Evolutionary conservation across 2,113 vertebrate species (phyloP).

Genomic region (Lepus timidus): DNA sequence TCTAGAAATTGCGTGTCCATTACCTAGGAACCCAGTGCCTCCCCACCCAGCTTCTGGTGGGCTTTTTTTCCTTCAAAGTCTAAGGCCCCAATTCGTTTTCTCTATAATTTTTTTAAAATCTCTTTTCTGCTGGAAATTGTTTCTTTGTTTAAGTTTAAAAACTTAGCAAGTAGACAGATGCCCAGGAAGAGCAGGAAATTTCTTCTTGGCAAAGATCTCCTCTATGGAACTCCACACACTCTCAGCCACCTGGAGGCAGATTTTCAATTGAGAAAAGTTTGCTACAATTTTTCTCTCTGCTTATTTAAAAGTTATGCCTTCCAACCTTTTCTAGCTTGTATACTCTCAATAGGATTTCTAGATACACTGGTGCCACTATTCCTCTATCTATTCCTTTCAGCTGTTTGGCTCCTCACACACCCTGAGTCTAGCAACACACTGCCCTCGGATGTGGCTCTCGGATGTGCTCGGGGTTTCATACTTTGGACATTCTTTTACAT

Average conservation of each 20-base stretch:
- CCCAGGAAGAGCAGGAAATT: not conserved
- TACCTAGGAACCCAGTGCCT: not conserved
- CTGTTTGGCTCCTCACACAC: not conserved
- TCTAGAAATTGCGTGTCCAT: not conserved
- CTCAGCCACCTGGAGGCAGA: not conserved
- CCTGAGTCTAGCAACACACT: not conserved
- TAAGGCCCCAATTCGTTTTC: not conserved
- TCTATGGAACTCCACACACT: not conserved
- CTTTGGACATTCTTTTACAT: not conserved
- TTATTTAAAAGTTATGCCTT: not conserved
- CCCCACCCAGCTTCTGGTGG: not conserved
- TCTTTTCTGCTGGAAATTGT: conserved; percentile 14
- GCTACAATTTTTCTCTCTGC: not conserved
- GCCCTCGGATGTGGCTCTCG: too few relatives aligned
- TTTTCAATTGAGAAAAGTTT: conserved; percentile 15
- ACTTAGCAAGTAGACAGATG: not conserved
- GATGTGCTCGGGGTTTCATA: not conserved
- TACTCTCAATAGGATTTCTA: not conserved
- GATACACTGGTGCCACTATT: not conserved
- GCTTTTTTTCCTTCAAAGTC: conserved; percentile 38
- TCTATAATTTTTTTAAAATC: conserved; percentile 21
- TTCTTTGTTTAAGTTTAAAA: conserved; percentile 36
- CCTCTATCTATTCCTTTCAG: not conserved
- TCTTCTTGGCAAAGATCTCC: not conserved
- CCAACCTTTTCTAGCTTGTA: not conserved